These are phyloP conservation scores for Phoebastria nigripes DNA, from an alignment of 2,797 vertebrate genomes.

Conservation along the genomic window DNA sequence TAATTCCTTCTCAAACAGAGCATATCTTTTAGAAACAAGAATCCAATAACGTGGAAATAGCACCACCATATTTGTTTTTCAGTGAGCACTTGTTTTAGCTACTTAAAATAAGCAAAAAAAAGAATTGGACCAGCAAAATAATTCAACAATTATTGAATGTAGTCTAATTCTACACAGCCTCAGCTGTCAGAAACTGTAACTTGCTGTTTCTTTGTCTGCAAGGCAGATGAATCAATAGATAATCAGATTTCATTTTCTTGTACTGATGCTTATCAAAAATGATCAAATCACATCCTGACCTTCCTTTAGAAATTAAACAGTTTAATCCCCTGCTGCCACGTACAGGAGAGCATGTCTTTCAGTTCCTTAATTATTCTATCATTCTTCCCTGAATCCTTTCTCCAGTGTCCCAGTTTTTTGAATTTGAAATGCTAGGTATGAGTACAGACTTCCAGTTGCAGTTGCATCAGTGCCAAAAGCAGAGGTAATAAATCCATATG, in stretches of 20 bases:
- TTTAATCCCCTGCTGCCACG: not conserved
- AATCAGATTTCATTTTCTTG: conserved; percentile 22
- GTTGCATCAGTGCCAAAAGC: not conserved
- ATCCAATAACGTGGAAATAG: not conserved
- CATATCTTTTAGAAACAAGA: not conserved
- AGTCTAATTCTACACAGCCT: not conserved
- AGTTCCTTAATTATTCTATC: not conserved
- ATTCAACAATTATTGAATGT: not conserved
- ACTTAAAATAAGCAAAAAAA: not conserved
- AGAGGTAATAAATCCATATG: not conserved
- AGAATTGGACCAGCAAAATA: not conserved
- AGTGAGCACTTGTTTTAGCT: not conserved
- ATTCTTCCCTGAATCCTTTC: not conserved
- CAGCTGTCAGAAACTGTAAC: not conserved
- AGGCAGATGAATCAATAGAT: conserved; percentile 9
- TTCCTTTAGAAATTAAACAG: not conserved
- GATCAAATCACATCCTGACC: not conserved
- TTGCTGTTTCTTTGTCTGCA: not conserved
- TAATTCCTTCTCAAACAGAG: not conserved
- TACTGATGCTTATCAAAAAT: not conserved
- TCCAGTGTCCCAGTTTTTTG: not conserved
- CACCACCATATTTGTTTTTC: not conserved
- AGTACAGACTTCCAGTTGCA: not conserved
- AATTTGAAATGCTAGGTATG: not conserved
- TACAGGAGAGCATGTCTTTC: not conserved